These are phyloP conservation scores for Pedicia rivosa DNA, from an alignment of 2,888 invertebrate genomes.

Conservation along the genomic window DNA sequence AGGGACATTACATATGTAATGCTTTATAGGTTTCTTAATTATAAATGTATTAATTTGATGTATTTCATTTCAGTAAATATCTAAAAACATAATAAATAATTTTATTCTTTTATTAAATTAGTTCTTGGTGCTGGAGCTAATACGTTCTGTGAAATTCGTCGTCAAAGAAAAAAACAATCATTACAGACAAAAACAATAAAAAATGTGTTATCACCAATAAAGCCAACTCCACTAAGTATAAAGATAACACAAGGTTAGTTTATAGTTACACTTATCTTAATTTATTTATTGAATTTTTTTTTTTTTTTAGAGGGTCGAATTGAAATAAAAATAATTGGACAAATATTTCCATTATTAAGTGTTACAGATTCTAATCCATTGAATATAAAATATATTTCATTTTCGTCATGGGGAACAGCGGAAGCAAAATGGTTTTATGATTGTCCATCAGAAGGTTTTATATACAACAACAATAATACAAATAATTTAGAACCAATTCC, in stretches of 20 bases:
- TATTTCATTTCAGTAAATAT: background rate
- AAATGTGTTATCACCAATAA: constrained; percentile 40
- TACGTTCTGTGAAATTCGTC: constrained; percentile 48
- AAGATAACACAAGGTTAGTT: constrained; percentile 37
- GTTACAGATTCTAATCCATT: constrained; percentile 43
- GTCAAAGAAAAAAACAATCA: constrained; percentile 39
- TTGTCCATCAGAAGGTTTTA: constrained; percentile 35
- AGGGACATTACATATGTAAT: too few relatives aligned
- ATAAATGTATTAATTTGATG: too few relatives aligned
- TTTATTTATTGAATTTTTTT: too few relatives aligned
- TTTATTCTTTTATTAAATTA: constrained; percentile 11
- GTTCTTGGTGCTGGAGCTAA: constrained; percentile 56
- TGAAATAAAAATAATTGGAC: constrained; percentile 45
- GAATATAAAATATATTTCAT: constrained; percentile 47
- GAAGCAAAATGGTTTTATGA: constrained; percentile 54
- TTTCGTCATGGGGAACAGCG: constrained; percentile 47
- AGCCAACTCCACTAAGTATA: constrained; percentile 49
- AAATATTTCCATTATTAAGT: constrained; percentile 38
- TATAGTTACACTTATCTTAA: background rate
- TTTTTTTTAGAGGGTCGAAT: constrained; percentile 38
- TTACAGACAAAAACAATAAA: constrained; percentile 37
- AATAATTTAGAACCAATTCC: background rate
- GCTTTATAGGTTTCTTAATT: too few relatives aligned
- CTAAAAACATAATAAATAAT: background rate
- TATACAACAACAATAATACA: background rate